These are phyloP conservation scores for Puntigrus tetrazona DNA, from an alignment of 2,113 vertebrate genomes.

Conservation along the genomic window DNA sequence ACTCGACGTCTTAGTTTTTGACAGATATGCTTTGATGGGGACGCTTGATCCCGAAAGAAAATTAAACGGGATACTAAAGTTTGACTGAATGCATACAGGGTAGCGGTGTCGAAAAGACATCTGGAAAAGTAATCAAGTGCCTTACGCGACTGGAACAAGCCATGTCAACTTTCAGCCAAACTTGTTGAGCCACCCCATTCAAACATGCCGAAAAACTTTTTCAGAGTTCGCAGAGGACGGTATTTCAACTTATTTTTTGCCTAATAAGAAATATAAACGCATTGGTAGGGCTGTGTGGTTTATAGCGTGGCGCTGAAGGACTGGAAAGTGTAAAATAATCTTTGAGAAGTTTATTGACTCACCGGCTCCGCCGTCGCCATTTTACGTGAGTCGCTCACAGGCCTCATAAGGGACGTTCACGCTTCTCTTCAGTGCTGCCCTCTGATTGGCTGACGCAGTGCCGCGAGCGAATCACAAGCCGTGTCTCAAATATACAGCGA, in stretches of 20 bases:
- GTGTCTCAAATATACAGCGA: neutral
- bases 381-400: constrained; percentile 83
- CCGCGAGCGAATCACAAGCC: neutral
- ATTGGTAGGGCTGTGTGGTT: no score
- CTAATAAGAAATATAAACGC: neutral
- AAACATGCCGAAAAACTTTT: constrained; percentile 46
- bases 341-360: constrained; percentile 73
- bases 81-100: neutral
- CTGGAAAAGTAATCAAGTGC: neutral
- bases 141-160: neutral
- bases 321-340: constrained; percentile 49
- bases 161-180: constrained; percentile 23
- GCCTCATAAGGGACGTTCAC: constrained; percentile 73
- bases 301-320: neutral
- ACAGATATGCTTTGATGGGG: neutral
- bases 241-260: neutral
- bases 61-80: neutral
- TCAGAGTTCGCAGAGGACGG: neutral
- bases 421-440: constrained; percentile 26
- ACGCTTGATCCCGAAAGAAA: neutral
- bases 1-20: neutral
- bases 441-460: constrained; percentile 20
- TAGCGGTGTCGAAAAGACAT: neutral
- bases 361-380: constrained; percentile 98
- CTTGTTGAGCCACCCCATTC: constrained; percentile 47